Base-by-base conservation (phyloP, 2,888 invertebrate genomes). In the Hybos culiciformis region DNA sequence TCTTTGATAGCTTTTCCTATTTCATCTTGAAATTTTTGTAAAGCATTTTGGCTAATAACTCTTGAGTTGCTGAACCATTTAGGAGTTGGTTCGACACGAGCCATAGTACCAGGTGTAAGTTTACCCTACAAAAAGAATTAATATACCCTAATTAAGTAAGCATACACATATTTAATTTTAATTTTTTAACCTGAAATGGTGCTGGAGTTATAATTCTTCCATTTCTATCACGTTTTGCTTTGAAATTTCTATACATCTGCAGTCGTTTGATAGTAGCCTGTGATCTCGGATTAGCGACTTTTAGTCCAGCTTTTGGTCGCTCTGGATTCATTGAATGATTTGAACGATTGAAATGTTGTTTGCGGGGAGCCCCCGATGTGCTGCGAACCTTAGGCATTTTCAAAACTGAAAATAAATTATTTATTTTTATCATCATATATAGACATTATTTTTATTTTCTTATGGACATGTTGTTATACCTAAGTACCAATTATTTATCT, bases 11-110 rank as follows among this genome's bases (percentile, higher is more conserved):
- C 96, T 56, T 87, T 86, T 15, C 92, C 93, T 61, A 99, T 78
- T 68, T 96, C 96, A 33, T 86, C 86, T 70, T 98, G 86, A 57
- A 90, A 88, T 59, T 85, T 87, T 63, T 88, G 88, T 23, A 90
- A 60, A 0, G 87, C 82, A 56, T 75, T 81, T 67, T 98, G 97
- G 1, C 92, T 85, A 52, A 98, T 91, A 0, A 98, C 94, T 49
- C 94, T 75, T 0, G 97, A 94, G 63, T 99, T 99, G 14, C 96
- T 94, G 66, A 99, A 99, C 98, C 98, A 99, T 62, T 86, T 91
- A 56, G 93, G 88, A 53, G 90, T 94, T 3, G 98, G 98, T 67
- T 96, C 98, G 0, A 99, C 90, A 46, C 97, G 74, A 23, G 96
- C 91, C 60, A 84, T 78, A 2, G 90, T 82, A 19, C 98, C 98